These are phyloP conservation scores for Rhynchopsitta pachyrhyncha DNA, from an alignment of 2,113 vertebrate genomes.

Conservation along the genomic window DNA sequence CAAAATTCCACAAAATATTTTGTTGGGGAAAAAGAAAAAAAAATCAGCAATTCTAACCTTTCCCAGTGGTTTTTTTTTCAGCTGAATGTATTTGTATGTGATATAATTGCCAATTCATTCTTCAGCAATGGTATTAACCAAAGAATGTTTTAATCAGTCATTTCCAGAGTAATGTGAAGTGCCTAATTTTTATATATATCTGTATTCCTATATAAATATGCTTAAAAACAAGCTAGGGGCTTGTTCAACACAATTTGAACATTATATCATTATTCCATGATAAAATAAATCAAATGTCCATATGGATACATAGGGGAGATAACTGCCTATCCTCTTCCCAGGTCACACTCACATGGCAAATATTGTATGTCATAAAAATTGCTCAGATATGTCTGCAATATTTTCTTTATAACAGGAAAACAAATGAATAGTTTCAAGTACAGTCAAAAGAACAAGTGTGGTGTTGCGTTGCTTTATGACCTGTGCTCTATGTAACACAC, in stretches of 20 bases:
- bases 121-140: neutral
- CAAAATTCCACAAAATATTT: neutral
- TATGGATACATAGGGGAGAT: neutral
- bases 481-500: neutral
- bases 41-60: neutral
- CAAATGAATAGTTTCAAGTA: neutral
- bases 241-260: neutral
- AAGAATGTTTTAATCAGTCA: neutral
- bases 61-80: neutral
- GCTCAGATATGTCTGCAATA: neutral
- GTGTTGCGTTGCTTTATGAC: neutral
- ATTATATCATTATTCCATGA: neutral
- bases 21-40: neutral
- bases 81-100: neutral
- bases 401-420: conserved; percentile 19
- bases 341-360: neutral
- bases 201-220: neutral
- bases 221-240: neutral
- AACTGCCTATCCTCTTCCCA: neutral
- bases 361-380: neutral
- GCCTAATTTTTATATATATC: neutral
- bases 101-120: neutral
- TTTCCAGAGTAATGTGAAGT: neutral
- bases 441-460: neutral
- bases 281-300: neutral